Conservation (phyloP, 2,797 vertebrate species). For the Garrulus glandarius region DNA sequence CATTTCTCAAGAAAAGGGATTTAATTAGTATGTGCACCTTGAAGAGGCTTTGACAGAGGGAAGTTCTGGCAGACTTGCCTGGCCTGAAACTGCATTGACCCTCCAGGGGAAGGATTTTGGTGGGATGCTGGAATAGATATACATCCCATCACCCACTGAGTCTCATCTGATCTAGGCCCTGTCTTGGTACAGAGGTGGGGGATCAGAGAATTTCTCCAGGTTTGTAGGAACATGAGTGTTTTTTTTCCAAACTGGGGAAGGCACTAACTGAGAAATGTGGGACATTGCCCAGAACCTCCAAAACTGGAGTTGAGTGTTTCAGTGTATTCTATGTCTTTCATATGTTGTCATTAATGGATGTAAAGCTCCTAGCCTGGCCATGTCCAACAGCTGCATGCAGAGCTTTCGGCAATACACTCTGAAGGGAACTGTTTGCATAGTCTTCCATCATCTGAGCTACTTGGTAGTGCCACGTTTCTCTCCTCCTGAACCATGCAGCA, state of each 20-base stretch:
- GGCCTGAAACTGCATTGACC: background rate
- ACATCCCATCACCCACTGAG: fast-evolving
- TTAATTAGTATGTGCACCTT: background rate
- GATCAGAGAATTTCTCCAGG: background rate
- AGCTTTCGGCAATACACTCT: background rate
- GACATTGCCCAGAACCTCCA: background rate
- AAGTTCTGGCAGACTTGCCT: background rate
- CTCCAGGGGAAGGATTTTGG: background rate
- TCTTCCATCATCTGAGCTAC: background rate
- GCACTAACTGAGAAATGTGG: background rate
- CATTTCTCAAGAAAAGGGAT: background rate
- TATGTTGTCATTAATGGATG: background rate
- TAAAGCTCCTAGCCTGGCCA: background rate
- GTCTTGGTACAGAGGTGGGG: background rate
- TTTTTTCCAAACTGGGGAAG: background rate
- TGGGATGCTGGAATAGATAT: background rate
- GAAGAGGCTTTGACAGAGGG: background rate
- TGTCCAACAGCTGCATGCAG: background rate
- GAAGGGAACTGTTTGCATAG: background rate
- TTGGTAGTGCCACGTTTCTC: background rate
- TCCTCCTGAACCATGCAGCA: background rate
- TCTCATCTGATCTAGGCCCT: background rate
- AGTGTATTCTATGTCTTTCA: background rate
- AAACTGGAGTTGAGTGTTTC: background rate
- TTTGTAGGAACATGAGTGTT: background rate